Base-by-base conservation (phyloP, 2,888 invertebrate species). In the Stenolophus ochropezus region DNA sequence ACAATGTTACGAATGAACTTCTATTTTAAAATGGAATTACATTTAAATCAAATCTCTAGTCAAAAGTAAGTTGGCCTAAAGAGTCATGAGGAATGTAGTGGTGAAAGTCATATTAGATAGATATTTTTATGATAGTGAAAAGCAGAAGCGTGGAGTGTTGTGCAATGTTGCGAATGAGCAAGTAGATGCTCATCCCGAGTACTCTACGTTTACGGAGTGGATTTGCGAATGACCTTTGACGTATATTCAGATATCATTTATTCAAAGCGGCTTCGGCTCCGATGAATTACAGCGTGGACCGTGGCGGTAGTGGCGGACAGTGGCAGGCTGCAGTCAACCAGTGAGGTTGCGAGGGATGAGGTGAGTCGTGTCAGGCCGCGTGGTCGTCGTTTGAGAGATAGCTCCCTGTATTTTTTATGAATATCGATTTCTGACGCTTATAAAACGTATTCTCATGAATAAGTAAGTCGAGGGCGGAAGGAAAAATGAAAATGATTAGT, bases 381-480 rank as follows among this genome's bases (percentile, higher is more conserved):
- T 69, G 78, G 69, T 56, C 71, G 80, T 71, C 71, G 73, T 80
- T 80, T 80, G 80, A 80, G 80, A 80, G 80, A 80, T 80, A 73
- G 73, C 80, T 73, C 56, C 47, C 27, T 80, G 80, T 80, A 80
- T 80, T 80, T 80, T 80, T 80, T 73, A 80, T 80, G 80, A 80
- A 80, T 73, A 80, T 80, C 80, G 80, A 80, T 80, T 80, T 80
- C 23, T 27, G 71, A 80, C 73, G 80, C 58, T 56, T 71, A 73
- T 80, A 80, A 80, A 80, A 80, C 69, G 71, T 80, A 80, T 78
- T 80, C 73, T 73, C 42, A 71, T 80, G 53, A 80, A 71, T 73
- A 71, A 80, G 80, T 73, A 56, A 33, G 42, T 20, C 21, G 56
- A 42, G 47, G 56, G 56, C 23, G 73, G 42, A 56, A 80, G 58